Evolutionary conservation across 1,140 invertebrate genomes (phyloP).

Genomic region (Pseudobourletiella spinata): DNA sequence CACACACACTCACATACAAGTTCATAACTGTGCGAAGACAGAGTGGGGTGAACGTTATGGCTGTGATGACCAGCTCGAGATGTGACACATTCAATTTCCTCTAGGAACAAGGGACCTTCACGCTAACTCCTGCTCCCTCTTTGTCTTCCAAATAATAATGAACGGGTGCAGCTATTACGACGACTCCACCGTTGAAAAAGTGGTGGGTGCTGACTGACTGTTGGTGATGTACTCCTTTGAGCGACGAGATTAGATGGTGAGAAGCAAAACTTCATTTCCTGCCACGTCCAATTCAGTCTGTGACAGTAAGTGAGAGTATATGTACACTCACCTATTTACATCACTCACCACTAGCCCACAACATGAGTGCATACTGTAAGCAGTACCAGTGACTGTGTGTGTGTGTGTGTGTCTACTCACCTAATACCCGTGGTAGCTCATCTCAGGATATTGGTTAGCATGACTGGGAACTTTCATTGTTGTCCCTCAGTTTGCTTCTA

Average conservation of each 20-base stretch:
- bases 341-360: too few relatives aligned
- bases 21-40: background rate
- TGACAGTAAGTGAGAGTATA: background rate
- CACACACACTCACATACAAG: background rate
- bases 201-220: background rate
- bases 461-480: conserved; percentile 25
- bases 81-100: conserved; percentile 5
- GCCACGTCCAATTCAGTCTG: conserved; percentile 1
- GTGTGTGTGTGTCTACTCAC: conserved; percentile 18
- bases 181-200: background rate
- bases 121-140: background rate
- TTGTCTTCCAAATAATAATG: too few relatives aligned
- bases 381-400: background rate
- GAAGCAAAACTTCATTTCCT: conserved; percentile 27
- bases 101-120: background rate
- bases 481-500: background rate
- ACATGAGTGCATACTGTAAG: too few relatives aligned
- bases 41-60: background rate
- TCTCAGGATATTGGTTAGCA: conserved; percentile 25
- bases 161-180: too few relatives aligned
- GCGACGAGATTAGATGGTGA: background rate
- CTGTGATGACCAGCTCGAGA: background rate
- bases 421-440: conserved; percentile 21
- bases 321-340: background rate
- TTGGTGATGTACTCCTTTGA: background rate